phyloP scores from a whole-genome alignment of 2,113 vertebrate genomes.

The Brachionichthys hirsutus region DNA sequence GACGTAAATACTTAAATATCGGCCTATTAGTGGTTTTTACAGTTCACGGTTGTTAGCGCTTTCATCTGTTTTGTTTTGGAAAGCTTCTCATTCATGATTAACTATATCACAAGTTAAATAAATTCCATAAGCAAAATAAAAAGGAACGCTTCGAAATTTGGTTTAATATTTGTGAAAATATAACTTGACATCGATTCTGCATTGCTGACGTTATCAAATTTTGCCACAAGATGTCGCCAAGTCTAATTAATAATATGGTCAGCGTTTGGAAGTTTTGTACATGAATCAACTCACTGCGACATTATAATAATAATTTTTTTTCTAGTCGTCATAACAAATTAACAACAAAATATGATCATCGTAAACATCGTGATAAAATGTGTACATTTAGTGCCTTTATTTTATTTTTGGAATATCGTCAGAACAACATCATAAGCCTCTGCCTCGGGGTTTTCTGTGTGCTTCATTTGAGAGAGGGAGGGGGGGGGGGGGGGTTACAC shows the following conservation, averaged over 20 bases:
- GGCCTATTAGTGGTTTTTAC: rapidly evolving
- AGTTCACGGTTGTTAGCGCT: neutral
- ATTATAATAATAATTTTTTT: too few species aligned
- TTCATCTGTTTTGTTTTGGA: neutral
- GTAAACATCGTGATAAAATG: neutral
- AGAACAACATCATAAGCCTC: too few species aligned
- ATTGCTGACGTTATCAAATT: neutral
- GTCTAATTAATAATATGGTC: conserved; percentile 33
- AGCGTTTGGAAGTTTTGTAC: conserved; percentile 46
- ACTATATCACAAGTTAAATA: too few species aligned
- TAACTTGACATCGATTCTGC: neutral
- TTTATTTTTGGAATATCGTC: too few species aligned
- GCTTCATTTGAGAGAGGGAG: neutral
- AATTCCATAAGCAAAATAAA: too few species aligned
- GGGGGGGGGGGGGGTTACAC: conserved; percentile 2
- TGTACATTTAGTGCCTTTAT: neutral
- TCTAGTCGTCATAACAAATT: neutral
- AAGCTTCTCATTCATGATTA: neutral
- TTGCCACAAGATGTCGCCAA: conserved; percentile 63
- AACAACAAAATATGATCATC: neutral
- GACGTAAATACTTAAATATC: neutral
- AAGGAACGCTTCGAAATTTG: too few species aligned
- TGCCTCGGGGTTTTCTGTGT: too few species aligned
- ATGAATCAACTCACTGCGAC: conserved; percentile 34
- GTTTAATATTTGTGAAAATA: neutral